Conservation (phyloP, 2,113 vertebrate species). For the Neolamprologus modestus region DNA sequence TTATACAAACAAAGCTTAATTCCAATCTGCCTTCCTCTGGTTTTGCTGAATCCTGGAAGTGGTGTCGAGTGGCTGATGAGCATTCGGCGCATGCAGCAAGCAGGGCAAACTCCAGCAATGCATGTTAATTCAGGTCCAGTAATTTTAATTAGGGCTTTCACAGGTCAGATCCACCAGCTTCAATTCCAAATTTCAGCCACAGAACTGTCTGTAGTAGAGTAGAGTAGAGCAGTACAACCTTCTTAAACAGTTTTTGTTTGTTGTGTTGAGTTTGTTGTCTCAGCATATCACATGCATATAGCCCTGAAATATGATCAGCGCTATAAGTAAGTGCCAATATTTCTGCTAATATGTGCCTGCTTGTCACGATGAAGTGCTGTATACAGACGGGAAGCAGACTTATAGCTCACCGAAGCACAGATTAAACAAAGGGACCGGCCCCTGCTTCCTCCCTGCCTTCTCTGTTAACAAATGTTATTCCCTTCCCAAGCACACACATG, state of each 20-base stretch:
- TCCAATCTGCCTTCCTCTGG: not conserved
- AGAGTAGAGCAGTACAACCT: not conserved
- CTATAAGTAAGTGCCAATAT: not conserved
- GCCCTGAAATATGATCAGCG: not conserved
- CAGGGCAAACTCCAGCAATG: constrained; percentile 6
- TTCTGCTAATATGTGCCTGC: not conserved
- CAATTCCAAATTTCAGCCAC: not conserved
- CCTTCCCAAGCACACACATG: not conserved
- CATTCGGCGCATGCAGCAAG: constrained; percentile 14
- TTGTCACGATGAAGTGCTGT: not conserved
- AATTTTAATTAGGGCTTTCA: constrained; percentile 27
- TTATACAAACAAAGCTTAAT: not conserved
- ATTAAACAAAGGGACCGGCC: not conserved
- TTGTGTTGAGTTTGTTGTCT: not conserved
- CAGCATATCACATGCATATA: not conserved
- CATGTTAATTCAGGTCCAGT: constrained; percentile 36
- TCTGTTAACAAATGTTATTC: not conserved
- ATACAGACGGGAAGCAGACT: not conserved
- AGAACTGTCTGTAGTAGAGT: not conserved
- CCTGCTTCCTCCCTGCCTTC: not conserved
- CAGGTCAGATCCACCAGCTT: not conserved
- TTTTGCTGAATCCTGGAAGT: constrained; percentile 24
- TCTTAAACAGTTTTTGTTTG: not conserved
- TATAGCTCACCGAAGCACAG: not conserved
- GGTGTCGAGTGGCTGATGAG: constrained; percentile 44